Evolutionary conservation across 2,113 vertebrate species (phyloP).

Genomic region (Malurus melanocephalus): DNA sequence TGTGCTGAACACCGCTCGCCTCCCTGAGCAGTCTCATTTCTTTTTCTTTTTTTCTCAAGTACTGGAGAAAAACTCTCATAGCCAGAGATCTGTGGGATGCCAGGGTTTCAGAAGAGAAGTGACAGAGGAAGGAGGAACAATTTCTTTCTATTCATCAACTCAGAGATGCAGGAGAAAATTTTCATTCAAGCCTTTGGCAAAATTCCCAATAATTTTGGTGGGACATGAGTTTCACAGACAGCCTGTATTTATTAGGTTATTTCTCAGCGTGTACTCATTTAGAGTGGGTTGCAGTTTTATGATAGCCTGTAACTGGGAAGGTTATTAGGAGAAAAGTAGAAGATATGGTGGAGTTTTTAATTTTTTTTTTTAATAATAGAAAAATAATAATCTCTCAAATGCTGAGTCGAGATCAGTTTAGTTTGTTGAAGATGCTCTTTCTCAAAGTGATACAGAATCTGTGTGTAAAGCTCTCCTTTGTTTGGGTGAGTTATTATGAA

Average conservation of each 20-base stretch:
- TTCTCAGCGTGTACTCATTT: background rate
- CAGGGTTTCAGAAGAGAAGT: background rate
- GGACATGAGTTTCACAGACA: conserved; percentile 33
- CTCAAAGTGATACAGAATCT: background rate
- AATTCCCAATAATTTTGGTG: conserved; percentile 23
- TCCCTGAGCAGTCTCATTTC: background rate
- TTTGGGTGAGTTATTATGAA: background rate
- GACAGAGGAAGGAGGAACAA: background rate
- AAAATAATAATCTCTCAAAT: background rate
- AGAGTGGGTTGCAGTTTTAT: background rate
- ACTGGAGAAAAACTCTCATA: background rate
- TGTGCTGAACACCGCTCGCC: background rate
- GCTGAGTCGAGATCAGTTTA: background rate
- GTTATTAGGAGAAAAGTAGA: background rate
- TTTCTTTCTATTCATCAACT: conserved; percentile 17
- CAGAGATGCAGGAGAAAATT: background rate
- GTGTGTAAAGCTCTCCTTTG: background rate
- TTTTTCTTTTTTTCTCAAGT: background rate
- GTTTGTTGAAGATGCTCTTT: background rate
- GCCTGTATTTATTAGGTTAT: background rate
- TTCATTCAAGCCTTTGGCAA: conserved; percentile 44
- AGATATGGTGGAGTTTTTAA: background rate
- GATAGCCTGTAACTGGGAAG: background rate
- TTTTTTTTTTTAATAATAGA: background rate
- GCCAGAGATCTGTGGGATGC: conserved; percentile 2